Evolutionary conservation across 1,140 invertebrate genomes (phyloP), one percentile per base, ranked within the genome.

Genomic region (Schmidtea mediterranea): DNA sequence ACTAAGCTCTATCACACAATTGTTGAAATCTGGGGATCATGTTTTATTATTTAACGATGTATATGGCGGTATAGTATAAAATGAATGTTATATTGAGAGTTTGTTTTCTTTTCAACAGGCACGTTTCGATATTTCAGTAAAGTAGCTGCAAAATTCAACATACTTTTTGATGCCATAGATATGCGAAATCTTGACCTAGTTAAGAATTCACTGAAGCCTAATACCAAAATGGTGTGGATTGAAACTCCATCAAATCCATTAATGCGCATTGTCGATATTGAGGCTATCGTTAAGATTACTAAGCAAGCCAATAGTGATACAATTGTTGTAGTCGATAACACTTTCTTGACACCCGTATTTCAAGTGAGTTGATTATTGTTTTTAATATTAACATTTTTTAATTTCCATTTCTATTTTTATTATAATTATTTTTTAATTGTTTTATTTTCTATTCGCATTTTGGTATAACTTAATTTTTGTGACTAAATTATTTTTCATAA

Each of bases 211-310:
- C 69, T 94, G 16, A 73, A 75, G 63, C 66, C 74, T 1, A 83
- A 82, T 52, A 92, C 86, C 2, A 89, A 82, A 79, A 73, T 94
- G 68, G 70, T 97, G 18, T 98, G 89, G 87, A 67, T 95, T 46
- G 92, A 98, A 68, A 80, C 80, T 0, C 90, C 90, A 1, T 90
- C 90, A n/a, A 98, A 98, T 71, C 92, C 92, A 0, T 69, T 80
- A 0, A 62, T 97, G 55, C 87, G 87, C 70, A 63, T 97, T 13
- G 73, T 77, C 19, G 87, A 98, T 61, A 84, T 98, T 51, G 71
- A 73, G 53, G 75, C 73, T 1, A 69, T 90, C 22, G 61, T 72
- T 1, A 69, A 76, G 52, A 56, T 76, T 22, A 70, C 76, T 0
- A 74, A 74, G 45, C 50, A 53, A 47, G 56, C 57, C 46, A 55